These are phyloP conservation scores for Hyla sarda DNA, from an alignment of 2,113 vertebrate species.

Conservation along the genomic window DNA sequence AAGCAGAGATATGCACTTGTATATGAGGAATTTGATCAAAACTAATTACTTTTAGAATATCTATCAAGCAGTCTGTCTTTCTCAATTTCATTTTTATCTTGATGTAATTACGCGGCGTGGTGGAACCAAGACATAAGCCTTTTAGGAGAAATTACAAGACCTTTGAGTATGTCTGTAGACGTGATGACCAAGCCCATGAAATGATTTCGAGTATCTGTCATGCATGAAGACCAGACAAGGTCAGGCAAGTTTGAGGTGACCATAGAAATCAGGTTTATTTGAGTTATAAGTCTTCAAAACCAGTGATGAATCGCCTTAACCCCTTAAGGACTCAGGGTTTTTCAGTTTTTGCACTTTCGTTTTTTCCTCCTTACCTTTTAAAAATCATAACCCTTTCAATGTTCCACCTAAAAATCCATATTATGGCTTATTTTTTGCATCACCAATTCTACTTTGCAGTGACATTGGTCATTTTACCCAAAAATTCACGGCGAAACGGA, in stretches of 20 bases:
- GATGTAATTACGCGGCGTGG: conserved; percentile 3
- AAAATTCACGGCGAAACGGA: too few relatives aligned
- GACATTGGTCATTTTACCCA: too few relatives aligned
- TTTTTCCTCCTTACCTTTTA: too few relatives aligned
- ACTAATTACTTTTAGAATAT: conserved; percentile 21
- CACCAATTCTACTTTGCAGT: too few relatives aligned
- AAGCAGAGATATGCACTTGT: conserved; percentile 4
- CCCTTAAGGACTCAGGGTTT: too few relatives aligned
- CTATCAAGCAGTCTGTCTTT: conserved; percentile 14
- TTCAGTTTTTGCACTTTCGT: too few relatives aligned
- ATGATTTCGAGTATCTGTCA: conserved; percentile 1
- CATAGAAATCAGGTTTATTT: not conserved
- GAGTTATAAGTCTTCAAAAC: not conserved
- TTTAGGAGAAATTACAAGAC: not conserved
- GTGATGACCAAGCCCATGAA: conserved; percentile 1
- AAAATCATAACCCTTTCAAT: too few relatives aligned
- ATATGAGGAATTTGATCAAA: conserved; percentile 17
- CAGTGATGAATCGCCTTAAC: too few relatives aligned
- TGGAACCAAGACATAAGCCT: conserved; percentile 23
- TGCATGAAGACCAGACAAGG: not conserved
- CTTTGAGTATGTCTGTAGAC: not conserved
- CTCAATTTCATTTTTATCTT: conserved; percentile 15
- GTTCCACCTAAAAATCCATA: too few relatives aligned
- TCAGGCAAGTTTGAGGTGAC: not conserved
- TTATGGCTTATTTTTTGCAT: too few relatives aligned